Evolutionary conservation across 2,888 invertebrate genomes (phyloP), one percentile per base, ranked within the genome.

Genomic region (Lamellibrachia columna): DNA sequence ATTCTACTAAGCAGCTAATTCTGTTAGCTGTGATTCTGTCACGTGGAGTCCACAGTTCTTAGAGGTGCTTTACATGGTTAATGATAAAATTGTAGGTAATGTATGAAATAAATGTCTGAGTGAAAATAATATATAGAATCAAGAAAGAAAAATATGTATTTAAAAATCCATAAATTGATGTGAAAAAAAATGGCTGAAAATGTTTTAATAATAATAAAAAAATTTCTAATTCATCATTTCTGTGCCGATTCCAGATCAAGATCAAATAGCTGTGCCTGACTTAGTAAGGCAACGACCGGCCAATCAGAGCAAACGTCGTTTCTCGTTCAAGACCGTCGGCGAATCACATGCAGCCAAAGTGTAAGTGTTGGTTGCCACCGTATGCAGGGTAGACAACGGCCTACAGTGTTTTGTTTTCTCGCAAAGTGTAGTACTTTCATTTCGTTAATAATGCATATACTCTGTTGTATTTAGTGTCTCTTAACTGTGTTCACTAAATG

Each of bases 311-410:
- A 94, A 94, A 91, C 92, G 94, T 53, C 93, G 93, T 52, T 94
- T 94, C 93, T 93, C 93, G 52, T 93, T 94, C 92, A 94, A 94
- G 92, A 94, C 93, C 22, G 91, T 94, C 0, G 93, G 93, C 90
- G 94, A 94, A n/a, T 91, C 93, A 40, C 93, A 94, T 11, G 90
- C 93, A 4, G 93, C 93, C 6, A 93, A 92, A 93, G 93, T 93
- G 94, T 94, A 90, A 93, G 93, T 92, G 28, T 52, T 91, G 15
- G 52, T 55, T n/a, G 52, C 15, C 22, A 92, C 40, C 11, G 15
- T n/a, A n/a, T 28, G 28, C 1, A 91, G 40, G 40, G 75, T 75
- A 75, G 75, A 75, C 15, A 15, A 22, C n/a, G 75, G 6, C 22
- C 22, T 75, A 40, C 40, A 40, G 40, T 75, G 75, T 75, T 75